A percentile compares a stretch with the other conserved stretches of the same genome.
Evolutionary conservation across 2,888 invertebrate species (phyloP).

Genomic region (Chrysodeixis includens): DNA sequence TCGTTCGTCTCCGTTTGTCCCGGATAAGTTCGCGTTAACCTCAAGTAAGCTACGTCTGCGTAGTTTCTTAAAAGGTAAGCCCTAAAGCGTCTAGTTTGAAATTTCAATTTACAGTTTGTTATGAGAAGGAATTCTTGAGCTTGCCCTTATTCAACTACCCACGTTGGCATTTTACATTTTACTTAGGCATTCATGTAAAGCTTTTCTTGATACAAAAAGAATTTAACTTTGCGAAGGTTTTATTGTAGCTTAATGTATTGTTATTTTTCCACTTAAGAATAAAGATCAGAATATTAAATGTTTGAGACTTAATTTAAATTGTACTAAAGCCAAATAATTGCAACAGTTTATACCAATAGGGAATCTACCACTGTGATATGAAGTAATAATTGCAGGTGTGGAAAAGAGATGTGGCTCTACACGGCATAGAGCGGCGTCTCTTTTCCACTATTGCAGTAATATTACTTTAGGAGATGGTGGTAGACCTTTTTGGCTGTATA

Average conservation of each 20-base stretch:
- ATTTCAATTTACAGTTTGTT: constrained; percentile 8
- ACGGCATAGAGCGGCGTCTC: no score
- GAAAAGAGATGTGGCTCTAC: no score
- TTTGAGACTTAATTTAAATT: neutral
- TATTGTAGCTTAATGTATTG: neutral
- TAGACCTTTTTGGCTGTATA: no score
- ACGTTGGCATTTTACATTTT: neutral
- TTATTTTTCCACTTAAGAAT: neutral
- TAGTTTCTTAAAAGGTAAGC: constrained; percentile 4
- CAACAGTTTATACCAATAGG: no score
- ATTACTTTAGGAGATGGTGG: no score
- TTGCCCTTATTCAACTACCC: neutral
- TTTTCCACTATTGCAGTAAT: no score
- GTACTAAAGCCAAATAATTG: no score
- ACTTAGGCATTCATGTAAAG: neutral
- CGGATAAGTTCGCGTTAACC: no score
- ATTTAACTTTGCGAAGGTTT: neutral
- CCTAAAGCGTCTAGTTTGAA: constrained; percentile 15
- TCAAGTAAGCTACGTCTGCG: no score
- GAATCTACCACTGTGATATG: no score
- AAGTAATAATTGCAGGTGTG: no score
- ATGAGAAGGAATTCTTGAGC: constrained; percentile 4
- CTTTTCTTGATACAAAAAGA: neutral
- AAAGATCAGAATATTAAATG: neutral
- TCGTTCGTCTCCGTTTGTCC: no score